phyloP scores from a whole-genome alignment of 2,888 invertebrate species.

The Lampropteryx suffumata region DNA sequence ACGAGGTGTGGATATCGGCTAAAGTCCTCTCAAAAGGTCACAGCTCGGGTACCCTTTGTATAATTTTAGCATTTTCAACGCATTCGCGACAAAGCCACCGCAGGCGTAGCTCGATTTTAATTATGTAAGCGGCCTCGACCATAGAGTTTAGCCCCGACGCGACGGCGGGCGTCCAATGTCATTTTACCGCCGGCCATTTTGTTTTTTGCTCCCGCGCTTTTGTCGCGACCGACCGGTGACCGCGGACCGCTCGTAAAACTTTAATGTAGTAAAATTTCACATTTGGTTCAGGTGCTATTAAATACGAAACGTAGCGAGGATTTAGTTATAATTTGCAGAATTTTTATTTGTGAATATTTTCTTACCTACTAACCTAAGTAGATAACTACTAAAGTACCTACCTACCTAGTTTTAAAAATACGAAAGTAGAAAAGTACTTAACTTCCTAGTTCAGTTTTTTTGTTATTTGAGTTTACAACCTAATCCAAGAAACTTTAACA shows the following conservation, averaged over 20 bases:
- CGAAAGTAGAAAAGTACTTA: too few species aligned
- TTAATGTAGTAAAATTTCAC: slow-evolving; percentile 80
- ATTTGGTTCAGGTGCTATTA: slow-evolving; percentile 69
- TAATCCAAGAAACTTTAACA: too few species aligned
- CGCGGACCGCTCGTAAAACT: slow-evolving; percentile 70
- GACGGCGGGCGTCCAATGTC: slow-evolving; percentile 69
- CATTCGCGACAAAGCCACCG: slow-evolving; percentile 45
- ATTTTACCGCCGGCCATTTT: slow-evolving; percentile 61
- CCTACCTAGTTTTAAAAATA: too few species aligned
- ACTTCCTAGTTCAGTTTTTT: too few species aligned
- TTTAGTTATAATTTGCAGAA: slow-evolving; percentile 70
- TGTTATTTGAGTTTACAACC: too few species aligned
- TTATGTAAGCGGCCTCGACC: slow-evolving; percentile 40
- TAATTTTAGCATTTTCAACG: slow-evolving; percentile 39
- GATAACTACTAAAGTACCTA: too few species aligned
- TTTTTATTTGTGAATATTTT: slow-evolving; percentile 9
- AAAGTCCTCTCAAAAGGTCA: slow-evolving; percentile 16
- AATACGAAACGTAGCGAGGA: slow-evolving; percentile 78
- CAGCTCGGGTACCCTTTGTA: slow-evolving; percentile 27
- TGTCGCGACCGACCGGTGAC: too few species aligned
- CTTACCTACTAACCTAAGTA: too few species aligned
- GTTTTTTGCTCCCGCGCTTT: slow-evolving; percentile 70
- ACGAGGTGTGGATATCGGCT: slow-evolving; percentile 1
- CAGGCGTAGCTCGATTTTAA: slow-evolving; percentile 48
- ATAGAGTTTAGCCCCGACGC: slow-evolving; percentile 14